Conservation (phyloP, 2,113 vertebrate species). For the Ptyas mucosa region DNA sequence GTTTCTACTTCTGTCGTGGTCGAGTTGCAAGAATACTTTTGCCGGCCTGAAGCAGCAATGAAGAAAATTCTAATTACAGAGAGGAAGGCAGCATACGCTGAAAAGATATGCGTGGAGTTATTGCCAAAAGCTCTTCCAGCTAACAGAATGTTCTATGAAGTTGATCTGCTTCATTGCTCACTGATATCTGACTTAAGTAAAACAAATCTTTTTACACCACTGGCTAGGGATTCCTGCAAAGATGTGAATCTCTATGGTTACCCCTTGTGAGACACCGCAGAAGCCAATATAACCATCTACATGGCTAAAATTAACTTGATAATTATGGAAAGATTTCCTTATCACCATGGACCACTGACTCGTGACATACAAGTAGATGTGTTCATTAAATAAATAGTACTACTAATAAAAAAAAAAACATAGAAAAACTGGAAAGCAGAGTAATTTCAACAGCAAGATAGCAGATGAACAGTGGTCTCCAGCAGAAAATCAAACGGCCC, state of each 20-base stretch:
- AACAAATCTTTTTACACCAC: slow-evolving; percentile 21
- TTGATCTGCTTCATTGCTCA: slow-evolving; percentile 2
- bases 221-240: not conserved
- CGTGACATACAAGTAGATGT: slow-evolving; percentile 2
- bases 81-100: not conserved
- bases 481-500: not conserved
- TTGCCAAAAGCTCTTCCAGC: not conserved
- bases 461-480: not conserved
- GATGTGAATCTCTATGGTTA: slow-evolving; percentile 15
- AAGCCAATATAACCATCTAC: not conserved
- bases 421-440: fast-evolving
- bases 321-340: slow-evolving; percentile 42
- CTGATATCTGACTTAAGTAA: slow-evolving; percentile 4
- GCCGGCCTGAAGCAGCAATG: not conserved
- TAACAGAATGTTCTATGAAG: not conserved
- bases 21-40: not conserved
- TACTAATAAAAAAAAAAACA: not conserved
- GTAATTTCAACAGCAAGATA: slow-evolving; percentile 11
- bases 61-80: slow-evolving; percentile 3
- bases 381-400: not conserved
- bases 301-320: slow-evolving; percentile 42
- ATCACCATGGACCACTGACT: not conserved
- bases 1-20: not conserved
- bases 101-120: not conserved
- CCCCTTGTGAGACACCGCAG: slow-evolving; percentile 11